phyloP scores from a whole-genome alignment of 2,888 invertebrate genomes.

The Chrysina gloriosa region DNA sequence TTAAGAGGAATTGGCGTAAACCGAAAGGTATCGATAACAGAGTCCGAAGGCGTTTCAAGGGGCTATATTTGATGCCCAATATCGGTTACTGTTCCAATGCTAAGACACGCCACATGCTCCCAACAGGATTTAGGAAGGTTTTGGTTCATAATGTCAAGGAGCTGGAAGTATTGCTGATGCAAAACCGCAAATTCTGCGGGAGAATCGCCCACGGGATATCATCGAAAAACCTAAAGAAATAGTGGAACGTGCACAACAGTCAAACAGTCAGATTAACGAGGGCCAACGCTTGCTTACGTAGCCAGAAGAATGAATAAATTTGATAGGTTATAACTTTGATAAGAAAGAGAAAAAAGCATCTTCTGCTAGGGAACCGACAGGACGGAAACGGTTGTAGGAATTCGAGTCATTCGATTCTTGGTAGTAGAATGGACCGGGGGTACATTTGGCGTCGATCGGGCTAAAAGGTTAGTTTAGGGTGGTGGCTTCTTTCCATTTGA shows the following conservation, averaged over 20 bases:
- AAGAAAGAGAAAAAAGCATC: no score
- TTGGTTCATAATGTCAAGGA: conserved; percentile 92
- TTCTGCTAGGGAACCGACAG: no score
- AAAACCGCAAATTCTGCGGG: conserved; percentile 97
- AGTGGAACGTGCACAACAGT: conserved; percentile 96
- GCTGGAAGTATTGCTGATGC: conserved; percentile 98
- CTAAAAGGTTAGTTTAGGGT: no score
- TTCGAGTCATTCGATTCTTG: no score
- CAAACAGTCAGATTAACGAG: conserved; percentile 96
- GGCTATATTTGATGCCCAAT: conserved; percentile 98
- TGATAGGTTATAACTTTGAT: no score
- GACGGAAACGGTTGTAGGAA: no score
- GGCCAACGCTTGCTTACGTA: conserved; percentile 94
- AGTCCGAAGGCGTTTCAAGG: conserved; percentile 98
- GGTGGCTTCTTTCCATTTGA: no score
- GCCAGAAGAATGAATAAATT: conserved; percentile 97
- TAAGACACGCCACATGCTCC: conserved; percentile 95
- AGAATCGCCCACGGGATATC: conserved; percentile 98
- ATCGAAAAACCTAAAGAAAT: conserved; percentile 97
- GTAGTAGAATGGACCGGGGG: no score
- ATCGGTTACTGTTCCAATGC: conserved; percentile 98
- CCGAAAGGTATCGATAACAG: conserved; percentile 99
- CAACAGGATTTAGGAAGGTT: conserved; percentile 98
- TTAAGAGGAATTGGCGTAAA: conserved; percentile 99
- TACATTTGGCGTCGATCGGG: no score